Evolutionary conservation across 2,113 vertebrate genomes (phyloP), one percentile per base, ranked within the genome.

Genomic region (Aldabrachelys gigantea): DNA sequence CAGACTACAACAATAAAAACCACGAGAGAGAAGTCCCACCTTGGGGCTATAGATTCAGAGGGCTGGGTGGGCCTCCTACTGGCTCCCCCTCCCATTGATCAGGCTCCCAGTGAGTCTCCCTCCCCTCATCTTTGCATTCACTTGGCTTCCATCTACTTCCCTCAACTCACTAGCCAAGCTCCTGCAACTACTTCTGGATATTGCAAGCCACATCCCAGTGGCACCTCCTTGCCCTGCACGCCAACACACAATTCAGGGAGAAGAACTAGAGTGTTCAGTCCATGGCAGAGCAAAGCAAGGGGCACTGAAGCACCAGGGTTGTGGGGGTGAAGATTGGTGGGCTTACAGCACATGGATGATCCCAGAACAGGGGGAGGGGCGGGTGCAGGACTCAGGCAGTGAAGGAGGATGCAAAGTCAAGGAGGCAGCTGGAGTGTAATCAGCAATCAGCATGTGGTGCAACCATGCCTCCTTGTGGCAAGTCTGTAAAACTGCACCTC

Each of bases 401-500:
- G 53, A 5, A 88, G 75, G 13, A 59, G 3, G n/a, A 47, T 52
- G 24, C 31, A 38, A 62, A 16, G 27, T 54, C 54, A 81, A 76
- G 27, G 89, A 62, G 47, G 84, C 47, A 90, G 75, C 49, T 2
- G 25, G 59, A 88, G 52, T 83, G 50, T 8, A 79, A 1, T 1
- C 25, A 1, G 0, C 14, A 13, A 6, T 14, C 4, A 4, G 84
- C 17, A 69, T 12, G 13, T 10, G 29, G 24, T 8, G 29, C 22
- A 49, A 10, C 10, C 44, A 31, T 76, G 44, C 8, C 9, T 19
- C 21, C 72, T 84, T 6, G 1, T 38, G 76, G 90, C 0, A 0
- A 2, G 31, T 83, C 82, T 17, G 14, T 21, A 14, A 6, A 80
- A 80, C 0, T 1, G 53, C 56, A 49, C 1, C 53, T 80, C 82